Evolutionary conservation across 2,888 invertebrate species (phyloP).

Genomic region (Petrolisthes cinctipes): DNA sequence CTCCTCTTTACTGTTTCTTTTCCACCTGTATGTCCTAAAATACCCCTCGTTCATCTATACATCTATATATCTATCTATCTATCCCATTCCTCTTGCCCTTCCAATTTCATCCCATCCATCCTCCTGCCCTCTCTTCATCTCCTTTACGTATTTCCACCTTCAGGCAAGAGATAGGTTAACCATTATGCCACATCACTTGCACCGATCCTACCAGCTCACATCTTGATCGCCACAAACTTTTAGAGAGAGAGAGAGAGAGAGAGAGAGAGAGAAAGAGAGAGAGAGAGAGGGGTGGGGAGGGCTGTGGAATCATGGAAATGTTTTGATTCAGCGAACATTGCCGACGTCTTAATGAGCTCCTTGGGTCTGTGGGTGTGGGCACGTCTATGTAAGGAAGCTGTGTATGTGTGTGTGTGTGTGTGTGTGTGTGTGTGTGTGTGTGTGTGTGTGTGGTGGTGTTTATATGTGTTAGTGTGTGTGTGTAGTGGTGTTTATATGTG

Average conservation of each 20-base stretch:
- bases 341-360: no score
- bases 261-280: slow-evolving; percentile 7
- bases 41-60: neutral
- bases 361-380: no score
- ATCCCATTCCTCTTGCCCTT: neutral
- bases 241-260: neutral
- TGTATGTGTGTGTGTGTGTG: slow-evolving; percentile 18
- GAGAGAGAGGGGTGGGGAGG: neutral
- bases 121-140: no score
- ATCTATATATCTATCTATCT: neutral
- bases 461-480: slow-evolving; percentile 6
- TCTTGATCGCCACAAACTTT: neutral
- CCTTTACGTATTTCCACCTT: no score
- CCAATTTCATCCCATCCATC: neutral
- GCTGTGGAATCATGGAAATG: no score
- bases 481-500: slow-evolving; percentile 13
- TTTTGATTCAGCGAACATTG: no score
- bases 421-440: slow-evolving; percentile 22
- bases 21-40: neutral
- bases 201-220: neutral
- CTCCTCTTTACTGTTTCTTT: neutral
- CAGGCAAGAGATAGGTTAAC: no score
- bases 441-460: neutral
- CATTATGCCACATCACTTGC: no score
- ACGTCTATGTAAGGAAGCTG: neutral